Evolutionary conservation across 2,888 invertebrate genomes (phyloP).

Genomic region (Biston stratarius): DNA sequence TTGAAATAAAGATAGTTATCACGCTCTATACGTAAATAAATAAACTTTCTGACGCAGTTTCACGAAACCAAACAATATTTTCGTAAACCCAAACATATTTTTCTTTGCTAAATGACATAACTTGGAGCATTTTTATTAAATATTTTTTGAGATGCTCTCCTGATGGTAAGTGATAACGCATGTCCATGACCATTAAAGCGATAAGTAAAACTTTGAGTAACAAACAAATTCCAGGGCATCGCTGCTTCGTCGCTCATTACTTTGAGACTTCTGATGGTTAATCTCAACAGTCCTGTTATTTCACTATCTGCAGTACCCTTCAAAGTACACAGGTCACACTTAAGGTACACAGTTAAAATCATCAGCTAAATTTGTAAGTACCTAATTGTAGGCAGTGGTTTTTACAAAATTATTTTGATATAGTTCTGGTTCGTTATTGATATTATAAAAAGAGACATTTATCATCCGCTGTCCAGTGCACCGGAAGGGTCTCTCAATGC

Average conservation of each 20-base stretch:
- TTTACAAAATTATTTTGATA: too few species aligned
- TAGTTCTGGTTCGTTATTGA: background rate
- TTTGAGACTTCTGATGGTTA: too few species aligned
- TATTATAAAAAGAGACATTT: background rate
- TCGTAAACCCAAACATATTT: constrained; percentile 12
- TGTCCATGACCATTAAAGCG: too few species aligned
- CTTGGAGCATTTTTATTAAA: background rate
- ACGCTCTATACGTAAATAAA: background rate
- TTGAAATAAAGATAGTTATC: constrained; percentile 12
- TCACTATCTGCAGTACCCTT: too few species aligned
- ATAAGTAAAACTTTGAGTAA: too few species aligned
- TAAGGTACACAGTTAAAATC: background rate
- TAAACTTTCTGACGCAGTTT: constrained; percentile 20
- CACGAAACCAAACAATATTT: constrained; percentile 8
- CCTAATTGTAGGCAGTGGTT: too few species aligned
- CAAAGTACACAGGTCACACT: background rate
- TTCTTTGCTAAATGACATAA: background rate
- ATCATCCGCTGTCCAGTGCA: constrained; percentile 5
- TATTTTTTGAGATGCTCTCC: background rate
- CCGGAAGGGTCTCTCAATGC: constrained; percentile 34
- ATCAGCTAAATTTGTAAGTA: too few species aligned
- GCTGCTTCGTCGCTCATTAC: too few species aligned
- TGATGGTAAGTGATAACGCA: too few species aligned
- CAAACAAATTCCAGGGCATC: too few species aligned
- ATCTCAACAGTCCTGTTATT: too few species aligned